These are phyloP conservation scores for Scolanthus callimorphus DNA, from an alignment of 92 coral and sea anemone species.

Conservation along the genomic window DNA sequence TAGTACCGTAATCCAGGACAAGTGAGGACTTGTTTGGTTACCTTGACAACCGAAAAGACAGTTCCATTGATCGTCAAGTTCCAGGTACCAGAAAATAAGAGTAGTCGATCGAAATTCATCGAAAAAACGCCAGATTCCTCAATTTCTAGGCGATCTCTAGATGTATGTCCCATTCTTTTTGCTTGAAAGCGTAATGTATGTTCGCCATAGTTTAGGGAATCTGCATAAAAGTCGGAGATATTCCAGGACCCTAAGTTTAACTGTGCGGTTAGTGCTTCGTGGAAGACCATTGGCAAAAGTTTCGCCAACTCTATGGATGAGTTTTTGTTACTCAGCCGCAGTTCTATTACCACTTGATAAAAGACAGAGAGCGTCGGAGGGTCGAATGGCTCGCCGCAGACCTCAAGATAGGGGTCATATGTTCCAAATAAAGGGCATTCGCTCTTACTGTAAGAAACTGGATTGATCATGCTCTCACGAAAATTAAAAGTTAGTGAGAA, in stretches of 20 bases:
- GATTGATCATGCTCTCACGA: too few relatives aligned
- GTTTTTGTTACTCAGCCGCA: too few relatives aligned
- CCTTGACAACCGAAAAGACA: slow-evolving; percentile 15
- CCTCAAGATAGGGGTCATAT: not conserved
- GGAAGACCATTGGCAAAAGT: not conserved
- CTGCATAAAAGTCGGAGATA: not conserved
- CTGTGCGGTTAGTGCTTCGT: not conserved
- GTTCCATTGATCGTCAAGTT: not conserved
- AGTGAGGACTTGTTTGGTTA: slow-evolving; percentile 6
- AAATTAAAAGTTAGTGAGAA: too few relatives aligned
- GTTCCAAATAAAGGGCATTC: too few relatives aligned
- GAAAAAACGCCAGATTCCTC: not conserved
- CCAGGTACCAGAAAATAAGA: slow-evolving; percentile 5
- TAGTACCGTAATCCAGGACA: slow-evolving; percentile 11
- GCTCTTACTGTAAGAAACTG: too few relatives aligned
- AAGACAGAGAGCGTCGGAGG: too few relatives aligned
- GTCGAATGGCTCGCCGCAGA: too few relatives aligned
- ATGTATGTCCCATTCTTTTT: not conserved
- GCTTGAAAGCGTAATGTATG: not conserved
- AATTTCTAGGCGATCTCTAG: not conserved
- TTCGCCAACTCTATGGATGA: too few relatives aligned
- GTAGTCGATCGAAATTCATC: slow-evolving; percentile 1
- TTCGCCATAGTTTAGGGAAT: not conserved
- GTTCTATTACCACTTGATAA: too few relatives aligned
- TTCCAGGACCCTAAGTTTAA: too few relatives aligned